These are phyloP conservation scores for Coptotermes formosanus DNA, from an alignment of 1,140 invertebrate genomes.

Conservation along the genomic window DNA sequence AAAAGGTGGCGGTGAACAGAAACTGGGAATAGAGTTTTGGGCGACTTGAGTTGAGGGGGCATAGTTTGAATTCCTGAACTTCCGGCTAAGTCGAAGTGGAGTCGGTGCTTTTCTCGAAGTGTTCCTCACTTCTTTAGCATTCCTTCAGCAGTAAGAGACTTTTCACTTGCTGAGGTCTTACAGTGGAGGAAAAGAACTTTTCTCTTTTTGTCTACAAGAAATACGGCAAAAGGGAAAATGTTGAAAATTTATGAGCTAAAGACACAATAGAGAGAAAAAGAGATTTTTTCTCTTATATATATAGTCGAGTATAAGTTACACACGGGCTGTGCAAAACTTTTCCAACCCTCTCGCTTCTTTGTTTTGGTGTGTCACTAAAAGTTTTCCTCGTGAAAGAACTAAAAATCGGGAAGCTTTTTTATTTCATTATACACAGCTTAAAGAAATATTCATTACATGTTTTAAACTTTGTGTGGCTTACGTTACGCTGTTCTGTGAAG, in stretches of 20 bases:
- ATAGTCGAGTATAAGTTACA: not conserved
- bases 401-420: not conserved
- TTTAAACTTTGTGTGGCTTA: not conserved
- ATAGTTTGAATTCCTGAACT: not conserved
- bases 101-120: not conserved
- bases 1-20: not conserved
- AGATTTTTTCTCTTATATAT: not conserved
- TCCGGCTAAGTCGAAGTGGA: not conserved
- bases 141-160: not conserved
- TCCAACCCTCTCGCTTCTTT: not conserved
- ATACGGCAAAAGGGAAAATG: not conserved
- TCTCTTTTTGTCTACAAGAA: not conserved
- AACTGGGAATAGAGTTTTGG: not conserved
- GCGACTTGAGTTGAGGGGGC: not conserved
- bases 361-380: not conserved
- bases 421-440: not conserved
- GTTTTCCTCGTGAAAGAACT: not conserved
- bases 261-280: slow-evolving; percentile 13
- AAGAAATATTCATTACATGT: not conserved
- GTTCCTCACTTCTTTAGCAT: not conserved
- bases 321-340: not conserved
- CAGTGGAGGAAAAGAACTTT: not conserved
- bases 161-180: not conserved
- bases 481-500: not conserved
- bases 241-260: slow-evolving; percentile 15